Percentiles rank a stretch among this genome's conserved stretches.
phyloP scores from a whole-genome alignment of 2,888 invertebrate genomes.

The Caenorhabditis becei region DNA sequence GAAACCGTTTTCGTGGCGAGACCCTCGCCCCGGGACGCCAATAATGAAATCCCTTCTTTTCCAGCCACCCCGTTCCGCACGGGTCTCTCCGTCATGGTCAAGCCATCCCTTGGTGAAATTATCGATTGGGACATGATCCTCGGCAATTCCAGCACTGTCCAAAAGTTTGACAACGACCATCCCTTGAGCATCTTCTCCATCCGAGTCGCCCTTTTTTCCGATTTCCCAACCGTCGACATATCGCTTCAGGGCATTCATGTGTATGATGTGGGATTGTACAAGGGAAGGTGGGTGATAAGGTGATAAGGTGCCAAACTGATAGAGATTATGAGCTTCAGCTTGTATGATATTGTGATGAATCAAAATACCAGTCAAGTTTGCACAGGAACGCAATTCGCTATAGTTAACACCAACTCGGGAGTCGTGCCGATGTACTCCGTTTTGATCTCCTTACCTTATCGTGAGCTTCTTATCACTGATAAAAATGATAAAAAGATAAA shows the following conservation, averaged over 20 bases:
- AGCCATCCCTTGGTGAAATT: neutral
- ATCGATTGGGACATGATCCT: constrained; percentile 8
- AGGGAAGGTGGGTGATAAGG: constrained; percentile 24
- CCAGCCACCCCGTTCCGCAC: constrained; percentile 16
- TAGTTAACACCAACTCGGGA: constrained; percentile 2
- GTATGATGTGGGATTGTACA: constrained; percentile 30
- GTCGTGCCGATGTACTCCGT: constrained; percentile 7
- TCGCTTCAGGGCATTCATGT: neutral
- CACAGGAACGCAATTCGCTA: constrained; percentile 17
- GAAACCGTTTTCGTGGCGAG: no score
- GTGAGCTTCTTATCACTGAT: neutral
- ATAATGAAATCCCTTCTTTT: neutral
- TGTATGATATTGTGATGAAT: constrained; percentile 18
- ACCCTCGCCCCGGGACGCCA: neutral
- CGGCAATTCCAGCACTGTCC: constrained; percentile 2
- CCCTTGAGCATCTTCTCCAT: constrained; percentile 10
- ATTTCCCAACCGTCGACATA: neutral
- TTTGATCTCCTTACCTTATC: neutral
- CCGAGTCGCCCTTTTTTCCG: constrained; percentile 14
- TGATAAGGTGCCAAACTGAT: neutral
- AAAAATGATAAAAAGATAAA: neutral
- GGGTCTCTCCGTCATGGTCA: constrained; percentile 9
- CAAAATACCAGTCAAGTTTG: constrained; percentile 11
- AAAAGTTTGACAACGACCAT: constrained; percentile 7
- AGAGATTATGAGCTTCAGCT: constrained; percentile 7